Percentiles rank a stretch among this genome's conserved stretches.
Evolutionary conservation across 2,888 invertebrate genomes (phyloP).

Genomic region (Dyspetes luteomarginatus): DNA sequence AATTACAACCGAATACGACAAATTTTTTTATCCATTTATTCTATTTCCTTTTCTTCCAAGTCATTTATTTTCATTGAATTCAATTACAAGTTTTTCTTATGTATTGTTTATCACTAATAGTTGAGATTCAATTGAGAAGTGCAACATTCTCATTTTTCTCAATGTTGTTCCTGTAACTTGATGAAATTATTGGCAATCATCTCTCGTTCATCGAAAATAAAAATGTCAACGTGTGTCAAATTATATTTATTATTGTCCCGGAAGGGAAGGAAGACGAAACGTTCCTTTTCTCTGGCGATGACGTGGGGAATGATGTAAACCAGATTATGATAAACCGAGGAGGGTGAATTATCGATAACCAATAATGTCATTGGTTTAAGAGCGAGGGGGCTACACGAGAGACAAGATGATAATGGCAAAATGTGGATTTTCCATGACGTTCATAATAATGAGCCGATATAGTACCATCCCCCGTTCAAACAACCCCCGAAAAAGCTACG

Average conservation of each 20-base stretch:
- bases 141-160: background rate
- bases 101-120: background rate
- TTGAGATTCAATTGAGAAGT: background rate
- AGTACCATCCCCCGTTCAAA: constrained; percentile 12
- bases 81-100: no score
- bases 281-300: constrained; percentile 63
- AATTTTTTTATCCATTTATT: no score
- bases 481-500: constrained; percentile 39
- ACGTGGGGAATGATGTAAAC: constrained; percentile 53
- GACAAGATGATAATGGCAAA: constrained; percentile 75
- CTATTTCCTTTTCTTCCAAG: no score
- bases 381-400: constrained; percentile 60
- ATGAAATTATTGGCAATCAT: constrained; percentile 40
- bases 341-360: constrained; percentile 77
- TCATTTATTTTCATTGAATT: no score
- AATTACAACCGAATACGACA: no score
- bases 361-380: constrained; percentile 68
- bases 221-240: constrained; percentile 46
- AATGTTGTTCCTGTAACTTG: background rate
- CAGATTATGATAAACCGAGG: constrained; percentile 50
- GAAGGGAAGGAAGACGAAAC: background rate
- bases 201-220: constrained; percentile 37
- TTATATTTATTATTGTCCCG: constrained; percentile 44
- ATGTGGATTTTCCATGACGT: constrained; percentile 75
- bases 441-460: constrained; percentile 80